phyloP scores from a whole-genome alignment of 2,888 invertebrate species.

The Acronicta aceris region DNA sequence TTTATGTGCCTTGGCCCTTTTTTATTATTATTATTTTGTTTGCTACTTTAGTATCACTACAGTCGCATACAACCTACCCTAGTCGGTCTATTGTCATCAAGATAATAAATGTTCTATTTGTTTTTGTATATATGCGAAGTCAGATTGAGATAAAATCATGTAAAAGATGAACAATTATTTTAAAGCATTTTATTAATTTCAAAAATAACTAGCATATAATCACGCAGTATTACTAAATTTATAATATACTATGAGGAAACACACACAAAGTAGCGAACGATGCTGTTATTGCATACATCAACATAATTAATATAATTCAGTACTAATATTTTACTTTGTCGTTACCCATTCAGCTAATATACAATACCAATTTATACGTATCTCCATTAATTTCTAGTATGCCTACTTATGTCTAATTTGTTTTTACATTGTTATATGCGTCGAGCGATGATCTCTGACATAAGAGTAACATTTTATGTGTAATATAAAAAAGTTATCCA shows the following conservation, averaged over 20 bases:
- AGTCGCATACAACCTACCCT: too few relatives aligned
- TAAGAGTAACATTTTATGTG: constrained; percentile 53
- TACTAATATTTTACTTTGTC: constrained; percentile 71
- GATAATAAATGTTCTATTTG: too few relatives aligned
- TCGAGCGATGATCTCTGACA: constrained; percentile 61
- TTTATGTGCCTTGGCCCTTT: too few relatives aligned
- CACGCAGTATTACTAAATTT: constrained; percentile 83
- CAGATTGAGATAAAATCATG: too few relatives aligned
- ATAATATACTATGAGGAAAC: constrained; percentile 84
- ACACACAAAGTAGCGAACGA: constrained; percentile 76
- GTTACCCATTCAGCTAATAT: constrained; percentile 75
- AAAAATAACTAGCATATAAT: constrained; percentile 87
- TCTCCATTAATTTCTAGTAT: constrained; percentile 70
- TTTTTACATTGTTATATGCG: constrained; percentile 72
- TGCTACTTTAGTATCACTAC: too few relatives aligned
- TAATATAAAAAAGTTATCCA: constrained; percentile 49
- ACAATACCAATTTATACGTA: constrained; percentile 78
- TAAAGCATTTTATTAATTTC: constrained; percentile 87
- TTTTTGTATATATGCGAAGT: too few relatives aligned
- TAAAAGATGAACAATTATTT: constrained; percentile 55
- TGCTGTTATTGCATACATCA: constrained; percentile 68
- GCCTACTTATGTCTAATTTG: constrained; percentile 80
- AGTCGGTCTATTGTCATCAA: too few relatives aligned
- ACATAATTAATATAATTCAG: constrained; percentile 73
- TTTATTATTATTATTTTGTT: too few relatives aligned